phyloP scores from a whole-genome alignment of 2,797 vertebrate species.

The Xenops minutus region DNA sequence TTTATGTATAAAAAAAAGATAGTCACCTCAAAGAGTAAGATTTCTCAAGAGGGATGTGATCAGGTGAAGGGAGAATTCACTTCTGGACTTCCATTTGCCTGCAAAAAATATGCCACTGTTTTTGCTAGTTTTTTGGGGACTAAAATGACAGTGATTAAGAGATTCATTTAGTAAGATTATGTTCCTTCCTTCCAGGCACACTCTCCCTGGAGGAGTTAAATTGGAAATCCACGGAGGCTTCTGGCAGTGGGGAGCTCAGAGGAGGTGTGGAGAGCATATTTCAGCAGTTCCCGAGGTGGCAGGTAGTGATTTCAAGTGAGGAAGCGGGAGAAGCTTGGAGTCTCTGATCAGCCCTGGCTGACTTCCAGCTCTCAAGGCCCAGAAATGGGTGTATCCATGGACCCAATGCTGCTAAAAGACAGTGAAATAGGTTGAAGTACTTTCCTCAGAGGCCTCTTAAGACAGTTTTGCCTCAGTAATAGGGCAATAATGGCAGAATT shows the following conservation, averaged over 20 bases:
- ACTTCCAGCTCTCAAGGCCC: background rate
- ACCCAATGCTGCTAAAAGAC: background rate
- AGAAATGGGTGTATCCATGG: background rate
- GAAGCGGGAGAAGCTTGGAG: background rate
- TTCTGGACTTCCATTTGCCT: constrained; percentile 10
- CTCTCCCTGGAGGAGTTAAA: constrained; percentile 20
- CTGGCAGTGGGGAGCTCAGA: background rate
- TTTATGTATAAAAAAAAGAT: background rate
- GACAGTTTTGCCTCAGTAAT: background rate
- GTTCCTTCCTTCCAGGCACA: background rate
- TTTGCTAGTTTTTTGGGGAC: background rate
- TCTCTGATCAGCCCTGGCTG: background rate
- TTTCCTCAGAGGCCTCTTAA: background rate
- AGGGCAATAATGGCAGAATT: background rate
- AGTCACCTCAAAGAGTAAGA: background rate
- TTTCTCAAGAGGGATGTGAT: background rate
- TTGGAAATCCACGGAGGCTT: constrained; percentile 10
- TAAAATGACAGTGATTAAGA: constrained; percentile 31
- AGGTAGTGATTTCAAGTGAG: background rate
- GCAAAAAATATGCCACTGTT: background rate
- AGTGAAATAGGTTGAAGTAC: background rate
- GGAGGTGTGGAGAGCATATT: background rate
- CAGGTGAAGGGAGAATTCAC: background rate
- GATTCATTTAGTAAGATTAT: background rate
- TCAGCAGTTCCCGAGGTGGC: background rate